phyloP scores from a whole-genome alignment of 2,797 vertebrate species.

The Naso thynnoides region DNA sequence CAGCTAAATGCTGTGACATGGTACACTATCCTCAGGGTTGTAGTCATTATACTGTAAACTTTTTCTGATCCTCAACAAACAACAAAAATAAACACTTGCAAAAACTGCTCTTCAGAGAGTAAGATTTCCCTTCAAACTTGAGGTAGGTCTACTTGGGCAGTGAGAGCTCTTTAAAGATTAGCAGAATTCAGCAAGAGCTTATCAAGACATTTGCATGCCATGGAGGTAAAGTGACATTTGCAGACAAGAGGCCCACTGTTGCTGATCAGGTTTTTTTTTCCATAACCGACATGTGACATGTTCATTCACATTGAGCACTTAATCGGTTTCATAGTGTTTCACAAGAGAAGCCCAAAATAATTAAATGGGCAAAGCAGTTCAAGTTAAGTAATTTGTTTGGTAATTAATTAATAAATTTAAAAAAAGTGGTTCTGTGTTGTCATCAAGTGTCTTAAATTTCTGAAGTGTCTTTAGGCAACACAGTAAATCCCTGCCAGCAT shows the following conservation, averaged over 20 bases:
- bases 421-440: not conserved
- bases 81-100: slow-evolving; percentile 12
- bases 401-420: not conserved
- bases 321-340: slow-evolving; percentile 41
- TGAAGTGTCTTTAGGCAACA: not conserved
- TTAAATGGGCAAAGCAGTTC: not conserved
- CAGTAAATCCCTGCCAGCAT: not conserved
- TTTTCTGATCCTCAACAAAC: not conserved
- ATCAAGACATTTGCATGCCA: slow-evolving; percentile 49
- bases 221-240: slow-evolving; percentile 39
- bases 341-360: slow-evolving; percentile 25
- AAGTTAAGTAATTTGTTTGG: not conserved
- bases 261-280: slow-evolving; percentile 60
- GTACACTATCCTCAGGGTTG: slow-evolving; percentile 64
- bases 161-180: slow-evolving; percentile 72
- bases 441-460: not conserved
- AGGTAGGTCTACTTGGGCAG: slow-evolving; percentile 15
- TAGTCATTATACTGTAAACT: slow-evolving; percentile 74
- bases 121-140: slow-evolving; percentile 25
- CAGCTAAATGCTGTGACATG: slow-evolving; percentile 87
- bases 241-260: slow-evolving; percentile 80
- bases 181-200: slow-evolving; percentile 49
- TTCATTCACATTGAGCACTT: slow-evolving; percentile 31
- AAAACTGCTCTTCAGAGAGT: not conserved
- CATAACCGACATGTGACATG: slow-evolving; percentile 72